Evolutionary conservation across 1,140 invertebrate species (phyloP).

Genomic region (Mylabris phalerata): DNA sequence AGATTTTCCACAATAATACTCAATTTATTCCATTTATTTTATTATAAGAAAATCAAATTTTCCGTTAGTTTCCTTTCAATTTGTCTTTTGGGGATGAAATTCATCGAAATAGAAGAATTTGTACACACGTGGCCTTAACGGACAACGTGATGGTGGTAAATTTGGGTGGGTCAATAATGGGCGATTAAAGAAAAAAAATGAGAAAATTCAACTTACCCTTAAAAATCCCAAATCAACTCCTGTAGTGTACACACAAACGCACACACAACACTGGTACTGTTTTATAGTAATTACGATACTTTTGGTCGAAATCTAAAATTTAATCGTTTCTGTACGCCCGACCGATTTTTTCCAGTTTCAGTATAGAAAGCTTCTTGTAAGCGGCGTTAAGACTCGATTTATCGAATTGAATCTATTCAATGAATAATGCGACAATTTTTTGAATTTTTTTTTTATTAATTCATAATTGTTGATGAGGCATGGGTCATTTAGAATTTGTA

Average conservation of each 20-base stretch:
- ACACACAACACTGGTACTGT: constrained; percentile 18
- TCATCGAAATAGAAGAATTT: too few species aligned
- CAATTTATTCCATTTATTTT: too few species aligned
- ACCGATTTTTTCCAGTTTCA: background rate
- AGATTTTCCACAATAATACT: too few species aligned
- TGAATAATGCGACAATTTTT: background rate
- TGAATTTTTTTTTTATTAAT: constrained; percentile 25
- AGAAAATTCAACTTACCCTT: constrained; percentile 3
- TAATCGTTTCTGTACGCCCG: background rate
- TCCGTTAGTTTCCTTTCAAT: background rate
- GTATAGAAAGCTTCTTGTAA: background rate
- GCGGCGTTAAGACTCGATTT: background rate
- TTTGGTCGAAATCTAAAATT: too few species aligned
- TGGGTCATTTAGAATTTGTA: constrained; percentile 35
- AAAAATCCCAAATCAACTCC: background rate
- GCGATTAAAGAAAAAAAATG: background rate
- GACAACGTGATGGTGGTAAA: too few species aligned
- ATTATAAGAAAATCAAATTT: too few species aligned
- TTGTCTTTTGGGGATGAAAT: background rate
- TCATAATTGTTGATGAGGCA: constrained; percentile 35
- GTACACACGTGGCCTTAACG: too few species aligned
- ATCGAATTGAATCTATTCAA: background rate
- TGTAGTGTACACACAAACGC: background rate
- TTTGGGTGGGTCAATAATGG: background rate
- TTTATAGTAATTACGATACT: too few species aligned